Conservation (phyloP, 2,113 vertebrate genomes). For the Brachirus orientalis region DNA sequence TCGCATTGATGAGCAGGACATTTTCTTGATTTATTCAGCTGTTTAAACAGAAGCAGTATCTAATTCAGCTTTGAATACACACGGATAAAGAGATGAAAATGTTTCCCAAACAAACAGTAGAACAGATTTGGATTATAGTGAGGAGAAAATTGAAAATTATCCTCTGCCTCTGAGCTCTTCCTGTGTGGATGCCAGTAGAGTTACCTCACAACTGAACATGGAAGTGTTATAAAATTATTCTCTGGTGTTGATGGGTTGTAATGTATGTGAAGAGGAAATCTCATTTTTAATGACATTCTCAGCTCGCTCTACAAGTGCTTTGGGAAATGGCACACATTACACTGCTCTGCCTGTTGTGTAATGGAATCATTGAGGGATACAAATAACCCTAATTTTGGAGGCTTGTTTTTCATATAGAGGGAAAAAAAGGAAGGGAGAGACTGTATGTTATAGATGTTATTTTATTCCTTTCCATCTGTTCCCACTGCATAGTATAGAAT, state of each 20-base stretch:
- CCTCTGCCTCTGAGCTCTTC: slow-evolving; percentile 20
- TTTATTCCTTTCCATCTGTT: too few species aligned
- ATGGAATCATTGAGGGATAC: not conserved
- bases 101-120: not conserved
- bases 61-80: too few species aligned
- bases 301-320: not conserved
- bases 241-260: slow-evolving; percentile 28
- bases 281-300: slow-evolving; percentile 40
- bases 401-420: not conserved
- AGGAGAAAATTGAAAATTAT: not conserved
- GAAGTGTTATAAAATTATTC: slow-evolving; percentile 37
- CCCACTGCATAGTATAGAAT: too few species aligned
- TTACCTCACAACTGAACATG: slow-evolving; percentile 14
- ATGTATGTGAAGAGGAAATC: slow-evolving; percentile 22
- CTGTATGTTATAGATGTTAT: too few species aligned
- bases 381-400: slow-evolving; percentile 18
- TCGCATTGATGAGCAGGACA: not conserved
- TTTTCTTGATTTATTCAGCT: not conserved
- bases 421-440: not conserved
- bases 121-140: slow-evolving; percentile 6
- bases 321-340: slow-evolving; percentile 26
- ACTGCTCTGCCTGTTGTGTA: slow-evolving; percentile 23
- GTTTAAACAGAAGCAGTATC: not conserved
- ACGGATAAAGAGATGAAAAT: not conserved
- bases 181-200: too few species aligned